Evolutionary conservation across 1,140 invertebrate genomes (phyloP), one percentile per base, ranked within the genome.

Genomic region (Hylaeus anthracinus): DNA sequence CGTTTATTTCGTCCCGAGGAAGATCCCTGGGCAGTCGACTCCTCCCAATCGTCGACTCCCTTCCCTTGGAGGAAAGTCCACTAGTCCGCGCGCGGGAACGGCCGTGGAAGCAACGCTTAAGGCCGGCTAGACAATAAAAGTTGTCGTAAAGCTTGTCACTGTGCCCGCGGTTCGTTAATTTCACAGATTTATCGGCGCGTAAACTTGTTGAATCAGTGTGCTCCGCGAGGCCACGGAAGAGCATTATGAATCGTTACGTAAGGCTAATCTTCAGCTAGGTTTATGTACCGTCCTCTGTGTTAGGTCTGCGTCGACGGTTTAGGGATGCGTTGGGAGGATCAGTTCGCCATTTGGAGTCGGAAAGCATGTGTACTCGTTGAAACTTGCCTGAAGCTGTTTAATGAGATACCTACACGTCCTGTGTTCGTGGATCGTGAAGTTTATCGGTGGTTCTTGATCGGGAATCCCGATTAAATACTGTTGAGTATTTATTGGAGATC

Each of bases 141-240:
- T 81, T 80, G 78, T 77, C 86, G 78, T 87, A 87, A 87, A 87
- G 83, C 80, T 87, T 84, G 66, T 79, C 77, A 79, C 55, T 61
- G 65, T 10, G 41, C 56, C 51, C 76, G 53, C 14, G 64, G 67
- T 86, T 78, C 77, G 80, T 87, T 86, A 87, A 86, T 87, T 87
- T 86, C 78, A 51, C 71, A 75, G 70, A 84, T 86, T 87, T 87
- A 87, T 83, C 41, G 74, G 48, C 82, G 82, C 67, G 86, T 87
- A 87, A 87, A 87, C 72, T 72, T 71, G 78, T 56, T 76, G 82
- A 87, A 87, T 87, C 86, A 86, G 84, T 83, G 81, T 75, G 61
- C 58, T 37, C n/a, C 43, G 63, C 56, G 60, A 48, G 43, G 41
- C 41, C 64, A 39, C 77, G 71, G 26, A 26, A 10, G 15, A 56